Evolutionary conservation across 1,140 invertebrate genomes (phyloP).

Genomic region (Neelides sp.): DNA sequence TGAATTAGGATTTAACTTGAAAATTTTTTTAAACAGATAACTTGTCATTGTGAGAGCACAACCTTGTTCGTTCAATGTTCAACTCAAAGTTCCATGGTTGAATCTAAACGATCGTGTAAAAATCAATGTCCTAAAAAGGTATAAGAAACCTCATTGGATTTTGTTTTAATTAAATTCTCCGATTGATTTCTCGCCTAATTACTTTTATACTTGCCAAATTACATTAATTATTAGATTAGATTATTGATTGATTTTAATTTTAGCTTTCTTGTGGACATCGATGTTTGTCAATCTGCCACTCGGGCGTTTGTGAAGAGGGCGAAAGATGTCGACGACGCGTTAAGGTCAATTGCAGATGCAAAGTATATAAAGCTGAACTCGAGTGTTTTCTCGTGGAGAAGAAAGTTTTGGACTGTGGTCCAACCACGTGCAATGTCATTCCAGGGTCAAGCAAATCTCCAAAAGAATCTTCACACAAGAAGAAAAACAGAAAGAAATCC

Average conservation of each 20-base stretch:
- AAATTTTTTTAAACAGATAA: too few relatives aligned
- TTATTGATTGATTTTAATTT: constrained; percentile 15
- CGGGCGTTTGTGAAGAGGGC: constrained; percentile 50
- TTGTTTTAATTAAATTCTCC: constrained; percentile 29
- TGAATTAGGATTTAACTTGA: too few relatives aligned
- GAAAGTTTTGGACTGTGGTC: constrained; percentile 20
- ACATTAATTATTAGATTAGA: too few relatives aligned
- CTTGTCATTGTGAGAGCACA: constrained; percentile 26
- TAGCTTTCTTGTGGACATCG: constrained; percentile 52
- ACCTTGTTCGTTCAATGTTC: constrained; percentile 22
- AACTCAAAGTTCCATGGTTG: constrained; percentile 15
- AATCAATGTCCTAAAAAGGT: constrained; percentile 77
- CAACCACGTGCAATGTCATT: constrained; percentile 10
- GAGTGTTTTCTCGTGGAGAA: constrained; percentile 42
- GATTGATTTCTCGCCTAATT: constrained; percentile 11
- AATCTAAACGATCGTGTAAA: constrained; percentile 42
- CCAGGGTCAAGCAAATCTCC: too few relatives aligned
- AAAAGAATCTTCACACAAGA: too few relatives aligned
- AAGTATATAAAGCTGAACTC: constrained; percentile 61
- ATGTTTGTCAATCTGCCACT: constrained; percentile 62
- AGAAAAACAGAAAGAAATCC: too few relatives aligned
- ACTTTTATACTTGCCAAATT: too few relatives aligned
- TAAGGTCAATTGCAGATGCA: constrained; percentile 62
- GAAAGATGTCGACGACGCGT: constrained; percentile 65
- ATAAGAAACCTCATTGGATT: neutral